These are phyloP conservation scores for Schizotus pectinicornis DNA, from an alignment of 2,888 invertebrate species.

Conservation along the genomic window DNA sequence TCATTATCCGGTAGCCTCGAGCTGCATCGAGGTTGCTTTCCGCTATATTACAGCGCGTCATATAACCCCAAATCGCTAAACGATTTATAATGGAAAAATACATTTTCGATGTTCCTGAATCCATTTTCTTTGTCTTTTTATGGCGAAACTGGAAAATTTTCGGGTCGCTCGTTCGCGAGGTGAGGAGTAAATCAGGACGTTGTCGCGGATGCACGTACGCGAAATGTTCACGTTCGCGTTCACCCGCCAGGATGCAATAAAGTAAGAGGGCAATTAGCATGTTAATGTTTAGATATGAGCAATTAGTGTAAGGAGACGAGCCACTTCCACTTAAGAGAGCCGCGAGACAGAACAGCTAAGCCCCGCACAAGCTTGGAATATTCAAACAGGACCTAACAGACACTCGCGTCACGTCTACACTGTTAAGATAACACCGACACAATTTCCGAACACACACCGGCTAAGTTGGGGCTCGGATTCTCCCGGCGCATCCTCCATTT, in stretches of 20 bases:
- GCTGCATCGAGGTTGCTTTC: constrained; percentile 44
- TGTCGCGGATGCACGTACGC: constrained; percentile 37
- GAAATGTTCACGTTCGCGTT: constrained; percentile 45
- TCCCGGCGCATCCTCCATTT: constrained; percentile 16
- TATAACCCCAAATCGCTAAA: constrained; percentile 52
- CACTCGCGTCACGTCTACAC: constrained; percentile 57
- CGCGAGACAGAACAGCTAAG: constrained; percentile 42
- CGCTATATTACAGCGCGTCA: constrained; percentile 48
- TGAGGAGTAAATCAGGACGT: constrained; percentile 17
- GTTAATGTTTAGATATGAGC: constrained; percentile 58
- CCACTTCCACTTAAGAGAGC: constrained; percentile 48
- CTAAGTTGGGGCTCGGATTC: background rate
- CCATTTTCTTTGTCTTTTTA: constrained; percentile 27
- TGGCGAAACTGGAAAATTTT: background rate
- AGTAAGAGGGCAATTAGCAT: constrained; percentile 56
- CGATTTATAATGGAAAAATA: constrained; percentile 55
- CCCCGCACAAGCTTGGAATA: constrained; percentile 60
- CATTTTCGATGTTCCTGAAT: constrained; percentile 43
- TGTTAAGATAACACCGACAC: constrained; percentile 52
- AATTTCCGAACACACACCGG: constrained; percentile 10
- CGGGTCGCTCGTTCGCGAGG: background rate
- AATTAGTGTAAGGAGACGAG: constrained; percentile 56
- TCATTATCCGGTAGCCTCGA: constrained; percentile 42
- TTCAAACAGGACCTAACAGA: constrained; percentile 58
- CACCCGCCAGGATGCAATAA: constrained; percentile 48